Conservation (phyloP, 92 coral and sea anemone genomes). For the Epizoanthus ramosus region DNA sequence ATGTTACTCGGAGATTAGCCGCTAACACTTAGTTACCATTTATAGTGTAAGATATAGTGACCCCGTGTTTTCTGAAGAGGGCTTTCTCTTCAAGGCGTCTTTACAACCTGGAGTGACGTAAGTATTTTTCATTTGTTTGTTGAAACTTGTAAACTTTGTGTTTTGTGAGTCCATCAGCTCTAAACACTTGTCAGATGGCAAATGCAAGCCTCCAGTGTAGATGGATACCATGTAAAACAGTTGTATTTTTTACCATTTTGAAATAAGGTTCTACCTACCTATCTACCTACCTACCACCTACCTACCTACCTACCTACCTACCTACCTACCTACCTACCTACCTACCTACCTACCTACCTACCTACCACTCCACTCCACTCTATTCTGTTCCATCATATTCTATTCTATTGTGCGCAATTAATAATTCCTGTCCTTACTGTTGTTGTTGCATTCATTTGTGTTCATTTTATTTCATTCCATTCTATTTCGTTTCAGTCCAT, state of each 20-base stretch:
- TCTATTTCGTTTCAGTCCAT: too few relatives aligned
- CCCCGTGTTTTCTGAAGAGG: conserved; percentile 56
- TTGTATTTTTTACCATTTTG: too few relatives aligned
- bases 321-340: neutral
- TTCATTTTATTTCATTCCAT: too few relatives aligned
- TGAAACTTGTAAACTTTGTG: neutral
- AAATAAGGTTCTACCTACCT: too few relatives aligned
- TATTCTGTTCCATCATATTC: too few relatives aligned
- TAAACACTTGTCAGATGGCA: too few relatives aligned
- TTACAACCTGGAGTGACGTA: conserved; percentile 47
- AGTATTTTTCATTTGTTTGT: conserved; percentile 4
- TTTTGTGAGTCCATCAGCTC: neutral
- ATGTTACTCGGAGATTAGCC: neutral
- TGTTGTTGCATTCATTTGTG: too few relatives aligned
- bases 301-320: neutral
- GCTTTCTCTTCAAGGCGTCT: conserved; percentile 39
- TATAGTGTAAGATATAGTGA: conserved; percentile 78
- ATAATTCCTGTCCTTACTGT: too few relatives aligned
- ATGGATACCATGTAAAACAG: too few relatives aligned
- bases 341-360: neutral
- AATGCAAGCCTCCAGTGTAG: too few relatives aligned
- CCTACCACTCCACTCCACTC: neutral
- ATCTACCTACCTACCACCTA: too few relatives aligned
- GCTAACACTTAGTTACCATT: conserved; percentile 3
- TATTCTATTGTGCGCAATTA: too few relatives aligned